Evolutionary conservation across 2,888 invertebrate species (phyloP).

Genomic region (Halictus quadricinctus): DNA sequence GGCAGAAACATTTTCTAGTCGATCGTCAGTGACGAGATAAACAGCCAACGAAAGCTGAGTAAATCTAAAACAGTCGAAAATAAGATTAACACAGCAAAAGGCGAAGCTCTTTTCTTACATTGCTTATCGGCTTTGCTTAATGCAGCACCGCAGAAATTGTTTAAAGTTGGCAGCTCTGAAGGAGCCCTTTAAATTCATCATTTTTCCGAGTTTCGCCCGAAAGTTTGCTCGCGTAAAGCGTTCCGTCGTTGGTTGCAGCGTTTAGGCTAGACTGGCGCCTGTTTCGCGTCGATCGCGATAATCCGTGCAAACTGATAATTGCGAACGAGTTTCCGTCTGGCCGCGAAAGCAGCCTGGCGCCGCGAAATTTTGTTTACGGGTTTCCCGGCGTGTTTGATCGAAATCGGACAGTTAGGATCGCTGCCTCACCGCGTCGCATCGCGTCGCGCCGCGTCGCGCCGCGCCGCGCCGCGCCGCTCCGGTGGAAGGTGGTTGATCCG

Average conservation of each 20-base stretch:
- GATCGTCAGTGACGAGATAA: background rate
- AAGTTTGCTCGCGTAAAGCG: background rate
- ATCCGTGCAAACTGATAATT: background rate
- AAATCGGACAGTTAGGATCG: conserved; percentile 30
- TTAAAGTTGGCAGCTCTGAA: too few species aligned
- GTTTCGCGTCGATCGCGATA: background rate
- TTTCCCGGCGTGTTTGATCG: background rate
- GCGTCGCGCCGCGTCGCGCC: too few species aligned
- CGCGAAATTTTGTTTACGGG: conserved; percentile 40
- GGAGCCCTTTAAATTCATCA: too few species aligned
- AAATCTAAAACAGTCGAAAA: background rate
- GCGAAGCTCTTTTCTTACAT: background rate
- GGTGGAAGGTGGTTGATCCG: background rate
- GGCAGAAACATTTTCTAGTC: background rate
- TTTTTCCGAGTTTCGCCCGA: too few species aligned
- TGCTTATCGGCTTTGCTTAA: too few species aligned
- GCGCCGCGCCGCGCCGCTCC: background rate
- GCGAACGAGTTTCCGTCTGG: background rate
- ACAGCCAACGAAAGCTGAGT: background rate
- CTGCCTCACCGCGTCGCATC: background rate
- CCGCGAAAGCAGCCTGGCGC: conserved; percentile 16
- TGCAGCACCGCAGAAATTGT: too few species aligned
- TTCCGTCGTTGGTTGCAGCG: background rate
- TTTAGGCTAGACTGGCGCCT: background rate
- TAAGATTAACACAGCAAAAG: background rate